Conservation (phyloP, 2,797 vertebrate species). For the Sebastes trivittatus region DNA sequence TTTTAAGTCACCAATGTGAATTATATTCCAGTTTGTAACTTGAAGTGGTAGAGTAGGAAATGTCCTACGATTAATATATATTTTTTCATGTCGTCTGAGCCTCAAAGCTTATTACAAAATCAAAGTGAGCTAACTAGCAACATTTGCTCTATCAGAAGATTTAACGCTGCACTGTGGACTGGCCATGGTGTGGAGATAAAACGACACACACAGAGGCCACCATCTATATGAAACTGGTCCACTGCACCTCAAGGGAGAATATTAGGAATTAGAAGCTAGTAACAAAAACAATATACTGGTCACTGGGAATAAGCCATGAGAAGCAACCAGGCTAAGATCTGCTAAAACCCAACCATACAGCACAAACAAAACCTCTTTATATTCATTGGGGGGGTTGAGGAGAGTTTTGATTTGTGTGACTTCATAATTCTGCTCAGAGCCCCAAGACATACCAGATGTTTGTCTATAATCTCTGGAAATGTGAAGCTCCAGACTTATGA, state of each 20-base stretch:
- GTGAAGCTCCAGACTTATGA: conserved; percentile 79
- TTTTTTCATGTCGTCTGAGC: background rate
- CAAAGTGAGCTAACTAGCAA: background rate
- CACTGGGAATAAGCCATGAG: conserved; percentile 27
- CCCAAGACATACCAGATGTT: conserved; percentile 53
- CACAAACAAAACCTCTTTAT: conserved; percentile 30
- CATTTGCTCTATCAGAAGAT: background rate
- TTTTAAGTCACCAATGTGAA: background rate
- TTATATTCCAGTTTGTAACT: background rate
- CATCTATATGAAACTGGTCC: conserved; percentile 60
- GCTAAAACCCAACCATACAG: conserved; percentile 53
- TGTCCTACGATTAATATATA: background rate
- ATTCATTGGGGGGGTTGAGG: conserved; percentile 42
- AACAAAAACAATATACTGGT: conserved; percentile 31
- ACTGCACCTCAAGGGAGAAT: conserved; percentile 37
- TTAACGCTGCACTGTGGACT: conserved; percentile 26
- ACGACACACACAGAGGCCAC: conserved; percentile 32
- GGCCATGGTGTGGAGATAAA: conserved; percentile 11
- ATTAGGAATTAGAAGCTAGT: conserved; percentile 26
- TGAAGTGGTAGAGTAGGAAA: background rate
- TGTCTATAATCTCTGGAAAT: conserved; percentile 60
- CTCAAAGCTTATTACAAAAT: background rate
- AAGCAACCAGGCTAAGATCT: conserved; percentile 40
- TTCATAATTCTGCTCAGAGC: conserved; percentile 61
- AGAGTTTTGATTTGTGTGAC: conserved; percentile 38